phyloP scores from a whole-genome alignment of 2,113 vertebrate species.

The Pygoscelis adeliae region DNA sequence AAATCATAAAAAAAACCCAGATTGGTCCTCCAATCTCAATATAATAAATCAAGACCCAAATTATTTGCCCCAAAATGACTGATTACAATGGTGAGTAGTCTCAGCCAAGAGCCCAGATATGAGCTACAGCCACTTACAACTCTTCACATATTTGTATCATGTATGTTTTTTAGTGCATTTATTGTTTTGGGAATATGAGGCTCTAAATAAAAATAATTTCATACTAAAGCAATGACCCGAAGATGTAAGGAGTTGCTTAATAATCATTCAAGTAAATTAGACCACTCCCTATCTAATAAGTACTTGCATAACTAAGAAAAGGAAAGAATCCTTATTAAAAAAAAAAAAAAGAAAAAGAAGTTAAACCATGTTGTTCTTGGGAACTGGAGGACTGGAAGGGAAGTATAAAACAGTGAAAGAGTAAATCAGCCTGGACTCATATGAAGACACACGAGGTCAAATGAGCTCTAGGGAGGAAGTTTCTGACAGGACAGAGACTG shows the following conservation, averaged over 20 bases:
- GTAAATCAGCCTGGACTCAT: neutral
- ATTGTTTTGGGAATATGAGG: neutral
- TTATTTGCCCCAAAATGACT: neutral
- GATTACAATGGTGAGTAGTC: neutral
- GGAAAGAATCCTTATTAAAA: neutral
- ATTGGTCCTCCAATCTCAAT: neutral
- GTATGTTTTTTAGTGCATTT: neutral
- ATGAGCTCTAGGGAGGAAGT: neutral
- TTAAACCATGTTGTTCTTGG: accelerated
- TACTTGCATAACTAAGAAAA: neutral
- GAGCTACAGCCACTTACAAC: neutral
- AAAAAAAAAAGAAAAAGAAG: too few relatives aligned
- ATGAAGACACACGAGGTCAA: neutral
- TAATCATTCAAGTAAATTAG: neutral
- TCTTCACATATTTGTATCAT: neutral
- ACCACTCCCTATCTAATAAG: neutral
- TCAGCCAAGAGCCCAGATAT: neutral
- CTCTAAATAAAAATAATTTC: neutral
- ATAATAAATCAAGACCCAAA: neutral
- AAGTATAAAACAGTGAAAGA: neutral
- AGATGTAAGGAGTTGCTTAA: neutral
- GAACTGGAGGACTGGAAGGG: neutral
- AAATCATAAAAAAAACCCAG: neutral
- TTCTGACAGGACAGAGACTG: neutral
- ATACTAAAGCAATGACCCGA: neutral